Base-by-base conservation (phyloP, 2,797 vertebrate genomes). In the Orestias chungarensis region DNA sequence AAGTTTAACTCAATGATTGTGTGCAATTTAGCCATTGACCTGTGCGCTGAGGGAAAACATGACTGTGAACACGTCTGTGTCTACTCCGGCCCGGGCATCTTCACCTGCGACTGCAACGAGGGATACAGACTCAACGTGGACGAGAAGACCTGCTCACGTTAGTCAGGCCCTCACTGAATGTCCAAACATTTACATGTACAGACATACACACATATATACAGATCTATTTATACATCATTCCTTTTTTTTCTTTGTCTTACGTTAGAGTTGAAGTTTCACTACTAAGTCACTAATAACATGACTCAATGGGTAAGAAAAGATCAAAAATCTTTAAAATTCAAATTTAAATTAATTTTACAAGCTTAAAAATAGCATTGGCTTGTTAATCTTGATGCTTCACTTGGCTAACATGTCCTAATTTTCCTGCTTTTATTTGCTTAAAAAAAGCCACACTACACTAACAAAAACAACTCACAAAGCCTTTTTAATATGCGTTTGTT, bases 61-160 rank as follows among this genome's bases (percentile, higher is more conserved):
- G 94, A 94, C 88, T 98, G 97, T 38, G 92, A 96, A 71, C 96
- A 98, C 54, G 87, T 94, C 54, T 97, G 96, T 0, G 2, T 96
- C 85, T 95, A 91, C 20, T 64, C 54, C 57, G 42, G 91, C 6
- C 93, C 78, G 0, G 95, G 95, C 29, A 89, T 93, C 0, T 96
- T 94, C 90, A 91, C 73, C 35, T 97, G 96, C 73, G 91, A 70
- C 82, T 96, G 96, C 87, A 87, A 71, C 1, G 1, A 81, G 0
- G 96, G 96, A 38, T 96, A 93, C 92, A 80, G 80, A 44, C 95
- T 97, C 71, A 96, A 95, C 70, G 82, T 92, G 29, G 95, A 91
- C 73, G 66, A 88, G 76, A 88, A 85, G 86, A 92, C 83, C 62
- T 92, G 92, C 68, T 71, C 83, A 84, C 70, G 90, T 92, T 64